A percentile compares a stretch with the other conserved stretches of the same genome.
phyloP scores from a whole-genome alignment of 64 coral and sea anemone species.

The Montipora capricornis region DNA sequence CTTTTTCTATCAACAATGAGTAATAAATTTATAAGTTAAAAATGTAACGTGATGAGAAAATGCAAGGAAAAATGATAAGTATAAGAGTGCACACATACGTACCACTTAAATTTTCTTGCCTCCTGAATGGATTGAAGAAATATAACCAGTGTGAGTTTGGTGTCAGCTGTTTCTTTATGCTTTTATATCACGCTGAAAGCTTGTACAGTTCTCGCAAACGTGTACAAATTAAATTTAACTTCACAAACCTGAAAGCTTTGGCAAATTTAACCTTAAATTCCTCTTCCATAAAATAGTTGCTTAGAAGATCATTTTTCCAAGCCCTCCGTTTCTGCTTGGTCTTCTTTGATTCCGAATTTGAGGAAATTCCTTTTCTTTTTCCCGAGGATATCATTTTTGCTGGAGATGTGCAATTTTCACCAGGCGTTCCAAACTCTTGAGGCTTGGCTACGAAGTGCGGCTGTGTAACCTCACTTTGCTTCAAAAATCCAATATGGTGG shows the following conservation, averaged over 20 bases:
- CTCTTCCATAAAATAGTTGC: constrained; percentile 61
- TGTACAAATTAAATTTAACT: too few relatives aligned
- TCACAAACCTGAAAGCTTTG: constrained; percentile 68
- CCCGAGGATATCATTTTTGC: constrained; percentile 13
- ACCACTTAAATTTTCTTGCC: constrained; percentile 7
- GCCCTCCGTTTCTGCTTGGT: constrained; percentile 38
- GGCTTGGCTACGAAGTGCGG: background rate
- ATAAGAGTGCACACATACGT: background rate
- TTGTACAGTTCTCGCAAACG: background rate
- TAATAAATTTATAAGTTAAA: background rate
- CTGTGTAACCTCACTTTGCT: background rate
- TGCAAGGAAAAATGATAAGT: background rate
- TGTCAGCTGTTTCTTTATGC: background rate
- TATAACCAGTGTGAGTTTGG: background rate
- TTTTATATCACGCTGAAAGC: background rate
- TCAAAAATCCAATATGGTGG: constrained; percentile 94
- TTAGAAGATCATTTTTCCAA: constrained; percentile 31
- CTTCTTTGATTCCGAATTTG: background rate
- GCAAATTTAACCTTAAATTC: constrained; percentile 65
- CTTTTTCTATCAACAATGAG: constrained; percentile 45
- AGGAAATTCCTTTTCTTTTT: constrained; percentile 41
- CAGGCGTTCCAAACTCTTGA: constrained; percentile 28
- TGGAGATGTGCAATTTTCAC: background rate
- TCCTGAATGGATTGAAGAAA: background rate
- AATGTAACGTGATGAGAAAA: background rate